Evolutionary conservation across 2,888 invertebrate species (phyloP).

Genomic region (Hecatera dysodea): DNA sequence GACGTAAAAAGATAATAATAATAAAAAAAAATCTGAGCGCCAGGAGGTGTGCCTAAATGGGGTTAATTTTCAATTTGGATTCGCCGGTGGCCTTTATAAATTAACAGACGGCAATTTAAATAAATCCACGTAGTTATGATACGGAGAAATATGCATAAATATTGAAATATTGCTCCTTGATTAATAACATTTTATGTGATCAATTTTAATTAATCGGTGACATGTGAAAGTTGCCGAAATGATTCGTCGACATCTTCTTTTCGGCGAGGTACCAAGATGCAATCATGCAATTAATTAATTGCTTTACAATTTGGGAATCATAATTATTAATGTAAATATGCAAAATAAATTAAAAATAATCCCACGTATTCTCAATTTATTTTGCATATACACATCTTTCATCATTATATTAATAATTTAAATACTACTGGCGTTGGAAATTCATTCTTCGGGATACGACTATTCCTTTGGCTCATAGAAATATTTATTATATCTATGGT

Average conservation of each 20-base stretch:
- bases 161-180: slow-evolving; percentile 80
- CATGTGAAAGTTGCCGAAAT: slow-evolving; percentile 76
- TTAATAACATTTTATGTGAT: slow-evolving; percentile 80
- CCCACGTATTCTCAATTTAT: slow-evolving; percentile 50
- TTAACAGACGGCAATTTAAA: slow-evolving; percentile 80
- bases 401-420: slow-evolving; percentile 33
- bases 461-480: no score
- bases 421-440: slow-evolving; percentile 2
- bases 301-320: slow-evolving; percentile 62
- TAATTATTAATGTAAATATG: slow-evolving; percentile 59
- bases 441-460: background rate
- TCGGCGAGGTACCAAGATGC: slow-evolving; percentile 67
- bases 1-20: slow-evolving; percentile 78
- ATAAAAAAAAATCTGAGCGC: slow-evolving; percentile 77
- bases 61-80: slow-evolving; percentile 89
- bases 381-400: no score
- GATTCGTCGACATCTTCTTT: slow-evolving; percentile 69
- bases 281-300: slow-evolving; percentile 71
- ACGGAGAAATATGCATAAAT: slow-evolving; percentile 81
- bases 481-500: no score
- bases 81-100: slow-evolving; percentile 87
- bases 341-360: slow-evolving; percentile 57
- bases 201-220: slow-evolving; percentile 80
- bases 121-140: slow-evolving; percentile 79
- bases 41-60: slow-evolving; percentile 87